Conservation (phyloP, 2,797 vertebrate species). For the Petrocephalus schoutedeni region DNA sequence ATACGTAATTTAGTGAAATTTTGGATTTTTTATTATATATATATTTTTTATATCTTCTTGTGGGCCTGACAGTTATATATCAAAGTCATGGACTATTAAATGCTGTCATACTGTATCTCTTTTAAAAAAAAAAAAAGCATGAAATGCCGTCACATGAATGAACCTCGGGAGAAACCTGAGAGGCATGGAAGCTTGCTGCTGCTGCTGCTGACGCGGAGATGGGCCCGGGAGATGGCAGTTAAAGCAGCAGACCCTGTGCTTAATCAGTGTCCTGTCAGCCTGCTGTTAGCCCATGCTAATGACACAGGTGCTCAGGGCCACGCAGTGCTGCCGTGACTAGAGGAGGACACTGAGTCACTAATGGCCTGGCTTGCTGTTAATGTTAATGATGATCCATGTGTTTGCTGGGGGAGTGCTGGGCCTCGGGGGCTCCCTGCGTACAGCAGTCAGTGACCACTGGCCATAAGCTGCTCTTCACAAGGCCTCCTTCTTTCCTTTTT, state of each 20-base stretch:
- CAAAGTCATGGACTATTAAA: not conserved
- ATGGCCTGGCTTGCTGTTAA: not conserved
- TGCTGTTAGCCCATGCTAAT: not conserved
- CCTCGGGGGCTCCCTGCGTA: not conserved
- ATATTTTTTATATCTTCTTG: not conserved
- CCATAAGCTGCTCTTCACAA: not conserved
- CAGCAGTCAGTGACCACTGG: not conserved
- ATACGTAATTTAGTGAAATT: not conserved
- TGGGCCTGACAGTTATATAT: not conserved
- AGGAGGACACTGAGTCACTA: not conserved
- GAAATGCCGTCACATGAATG: not conserved
- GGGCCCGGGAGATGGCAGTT: not conserved
- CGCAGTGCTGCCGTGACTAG: not conserved
- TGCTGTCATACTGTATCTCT: not conserved
- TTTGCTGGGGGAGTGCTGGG: not conserved
- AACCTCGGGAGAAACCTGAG: not conserved
- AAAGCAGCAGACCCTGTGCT: not conserved
- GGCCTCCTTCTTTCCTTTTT: not conserved
- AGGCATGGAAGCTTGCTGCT: not conserved
- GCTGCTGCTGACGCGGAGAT: not conserved
- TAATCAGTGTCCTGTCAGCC: not conserved
- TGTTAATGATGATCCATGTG: not conserved
- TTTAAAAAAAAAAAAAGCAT: not conserved
- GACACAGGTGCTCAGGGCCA: not conserved
- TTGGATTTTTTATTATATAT: too few species aligned